Evolutionary conservation across 2,113 vertebrate species (phyloP).

Genomic region (Apeltes quadracus): DNA sequence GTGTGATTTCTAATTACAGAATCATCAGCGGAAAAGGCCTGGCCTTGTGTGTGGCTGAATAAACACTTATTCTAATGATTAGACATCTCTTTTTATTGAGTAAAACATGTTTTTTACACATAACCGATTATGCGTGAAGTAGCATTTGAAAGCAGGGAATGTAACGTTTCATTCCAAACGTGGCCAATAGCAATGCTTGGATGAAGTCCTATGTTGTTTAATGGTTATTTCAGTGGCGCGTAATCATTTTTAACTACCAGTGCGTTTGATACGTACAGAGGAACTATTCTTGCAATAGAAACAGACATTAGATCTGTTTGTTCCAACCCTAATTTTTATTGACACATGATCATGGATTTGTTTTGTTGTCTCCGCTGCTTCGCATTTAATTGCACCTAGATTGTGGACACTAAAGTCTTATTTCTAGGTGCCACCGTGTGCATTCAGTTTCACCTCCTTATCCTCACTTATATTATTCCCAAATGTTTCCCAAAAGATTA

Average conservation of each 20-base stretch:
- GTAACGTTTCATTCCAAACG: conserved; percentile 24
- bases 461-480: neutral
- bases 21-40: neutral
- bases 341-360: neutral
- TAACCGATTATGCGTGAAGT: conserved; percentile 30
- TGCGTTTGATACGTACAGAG: conserved; percentile 8
- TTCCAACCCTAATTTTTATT: neutral
- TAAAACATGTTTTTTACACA: conserved; percentile 25
- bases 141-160: conserved; percentile 22
- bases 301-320: neutral
- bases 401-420: neutral
- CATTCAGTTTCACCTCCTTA: neutral
- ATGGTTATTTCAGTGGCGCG: conserved; percentile 4
- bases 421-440: neutral
- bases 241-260: neutral
- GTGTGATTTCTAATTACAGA: neutral
- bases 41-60: neutral
- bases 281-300: neutral
- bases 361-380: neutral
- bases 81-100: neutral
- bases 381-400: neutral
- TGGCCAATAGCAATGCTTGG: conserved; percentile 11
- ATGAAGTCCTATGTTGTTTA: conserved; percentile 14
- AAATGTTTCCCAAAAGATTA: neutral
- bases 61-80: neutral